Conservation (phyloP, 2,797 vertebrate species). For the Sparidentex hasta region DNA sequence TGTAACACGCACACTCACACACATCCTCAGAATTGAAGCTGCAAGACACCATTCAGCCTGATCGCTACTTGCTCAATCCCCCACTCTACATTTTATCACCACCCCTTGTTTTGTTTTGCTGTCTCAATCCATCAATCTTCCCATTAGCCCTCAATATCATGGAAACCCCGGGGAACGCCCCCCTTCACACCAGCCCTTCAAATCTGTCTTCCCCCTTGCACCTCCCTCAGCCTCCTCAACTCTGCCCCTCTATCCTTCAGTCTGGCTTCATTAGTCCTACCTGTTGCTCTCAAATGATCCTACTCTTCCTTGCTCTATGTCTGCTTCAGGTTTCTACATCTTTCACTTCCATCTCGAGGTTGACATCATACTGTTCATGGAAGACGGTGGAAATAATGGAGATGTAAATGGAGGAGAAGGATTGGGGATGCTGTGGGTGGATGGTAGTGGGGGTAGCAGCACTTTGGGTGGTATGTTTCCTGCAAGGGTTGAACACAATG, state of each 20-base stretch:
- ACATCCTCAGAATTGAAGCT: slow-evolving; percentile 75
- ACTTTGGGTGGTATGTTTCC: slow-evolving; percentile 97
- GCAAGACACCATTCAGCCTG: slow-evolving; percentile 80
- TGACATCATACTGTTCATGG: slow-evolving; percentile 2
- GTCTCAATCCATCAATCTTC: slow-evolving; percentile 97
- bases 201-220: slow-evolving; percentile 70
- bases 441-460: slow-evolving; percentile 83
- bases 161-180: slow-evolving; percentile 90
- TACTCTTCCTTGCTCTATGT: not conserved
- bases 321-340: not conserved
- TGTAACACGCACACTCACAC: slow-evolving; percentile 81
- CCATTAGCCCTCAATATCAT: slow-evolving; percentile 94
- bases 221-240: slow-evolving; percentile 77
- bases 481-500: slow-evolving; percentile 89
- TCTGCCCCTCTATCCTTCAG: slow-evolving; percentile 53
- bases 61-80: slow-evolving; percentile 76
- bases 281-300: slow-evolving; percentile 36
- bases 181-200: slow-evolving; percentile 85
- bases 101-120: slow-evolving; percentile 87
- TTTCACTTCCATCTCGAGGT: not conserved
- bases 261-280: slow-evolving; percentile 41
- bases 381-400: slow-evolving; percentile 27
- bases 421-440: slow-evolving; percentile 79
- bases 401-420: slow-evolving; percentile 38
- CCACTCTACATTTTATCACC: slow-evolving; percentile 86